A percentile compares a stretch with the other conserved stretches of the same genome.
Evolutionary conservation across 2,888 invertebrate genomes (phyloP).

Genomic region (Cheilosia urbana): DNA sequence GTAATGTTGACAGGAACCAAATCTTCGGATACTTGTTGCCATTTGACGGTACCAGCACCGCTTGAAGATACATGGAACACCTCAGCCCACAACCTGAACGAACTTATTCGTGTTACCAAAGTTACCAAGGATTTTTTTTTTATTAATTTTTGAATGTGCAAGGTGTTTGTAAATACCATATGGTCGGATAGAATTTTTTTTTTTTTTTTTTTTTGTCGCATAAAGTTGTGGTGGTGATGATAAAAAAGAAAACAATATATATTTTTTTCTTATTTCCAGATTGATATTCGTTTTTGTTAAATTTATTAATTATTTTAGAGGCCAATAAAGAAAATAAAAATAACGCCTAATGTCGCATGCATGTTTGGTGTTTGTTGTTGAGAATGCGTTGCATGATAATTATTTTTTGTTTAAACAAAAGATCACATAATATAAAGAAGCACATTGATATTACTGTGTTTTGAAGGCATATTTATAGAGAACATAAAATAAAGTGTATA

Average conservation of each 20-base stretch:
- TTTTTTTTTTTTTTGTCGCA: constrained; percentile 57
- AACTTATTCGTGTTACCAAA: constrained; percentile 81
- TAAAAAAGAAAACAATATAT: constrained; percentile 58
- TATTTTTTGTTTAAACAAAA: no score
- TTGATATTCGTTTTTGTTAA: constrained; percentile 10
- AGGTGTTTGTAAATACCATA: constrained; percentile 62
- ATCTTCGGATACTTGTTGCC: constrained; percentile 99
- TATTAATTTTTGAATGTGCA: constrained; percentile 44
- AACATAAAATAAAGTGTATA: not conserved
- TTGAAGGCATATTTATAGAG: not conserved
- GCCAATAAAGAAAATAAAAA: constrained; percentile 40
- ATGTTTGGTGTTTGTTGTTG: constrained; percentile 23
- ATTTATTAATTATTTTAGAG: constrained; percentile 31
- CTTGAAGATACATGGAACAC: constrained; percentile 98
- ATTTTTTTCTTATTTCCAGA: constrained; percentile 53
- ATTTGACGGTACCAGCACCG: constrained; percentile 96
- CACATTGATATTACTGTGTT: no score
- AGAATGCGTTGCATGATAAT: not conserved
- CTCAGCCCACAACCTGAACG: constrained; percentile 97
- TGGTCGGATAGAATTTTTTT: constrained; percentile 32
- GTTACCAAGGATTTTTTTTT: constrained; percentile 57
- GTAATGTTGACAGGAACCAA: constrained; percentile 99
- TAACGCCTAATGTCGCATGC: constrained; percentile 7
- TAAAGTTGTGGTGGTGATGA: constrained; percentile 54
- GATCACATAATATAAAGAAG: no score